phyloP scores from a whole-genome alignment of 1,140 invertebrate genomes.

The Leucophenga varia region DNA sequence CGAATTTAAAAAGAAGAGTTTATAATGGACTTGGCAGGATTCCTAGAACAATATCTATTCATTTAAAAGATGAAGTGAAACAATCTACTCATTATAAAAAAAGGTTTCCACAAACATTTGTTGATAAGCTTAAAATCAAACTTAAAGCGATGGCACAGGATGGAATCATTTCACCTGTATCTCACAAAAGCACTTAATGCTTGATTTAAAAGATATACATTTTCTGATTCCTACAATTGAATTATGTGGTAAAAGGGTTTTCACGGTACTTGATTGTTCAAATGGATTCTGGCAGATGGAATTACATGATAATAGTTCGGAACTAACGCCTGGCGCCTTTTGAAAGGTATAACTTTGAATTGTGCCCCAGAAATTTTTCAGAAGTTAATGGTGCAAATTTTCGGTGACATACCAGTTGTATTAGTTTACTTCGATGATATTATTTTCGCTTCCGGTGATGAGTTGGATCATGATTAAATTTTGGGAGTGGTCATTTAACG shows the following conservation, averaged over 20 bases:
- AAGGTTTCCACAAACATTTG: not conserved
- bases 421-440: conserved; percentile 7
- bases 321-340: too few species aligned
- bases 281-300: too few species aligned
- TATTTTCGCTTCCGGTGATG: not conserved
- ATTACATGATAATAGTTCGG: too few species aligned
- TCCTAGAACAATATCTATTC: not conserved
- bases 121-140: not conserved
- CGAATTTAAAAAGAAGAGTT: not conserved
- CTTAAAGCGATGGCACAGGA: not conserved
- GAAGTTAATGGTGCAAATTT: too few species aligned
- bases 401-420: not conserved
- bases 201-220: not conserved
- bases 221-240: not conserved
- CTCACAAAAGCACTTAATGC: not conserved
- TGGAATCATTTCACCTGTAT: not conserved
- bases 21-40: not conserved
- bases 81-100: not conserved
- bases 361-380: conserved; percentile 2
- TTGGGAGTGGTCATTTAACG: not conserved
- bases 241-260: not conserved
- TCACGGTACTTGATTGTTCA: not conserved
- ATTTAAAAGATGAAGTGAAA: not conserved
- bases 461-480: conserved; percentile 4
- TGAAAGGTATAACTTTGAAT: too few species aligned